phyloP scores from a whole-genome alignment of 2,888 invertebrate species.

The Acanthosoma haemorrhoidale region DNA sequence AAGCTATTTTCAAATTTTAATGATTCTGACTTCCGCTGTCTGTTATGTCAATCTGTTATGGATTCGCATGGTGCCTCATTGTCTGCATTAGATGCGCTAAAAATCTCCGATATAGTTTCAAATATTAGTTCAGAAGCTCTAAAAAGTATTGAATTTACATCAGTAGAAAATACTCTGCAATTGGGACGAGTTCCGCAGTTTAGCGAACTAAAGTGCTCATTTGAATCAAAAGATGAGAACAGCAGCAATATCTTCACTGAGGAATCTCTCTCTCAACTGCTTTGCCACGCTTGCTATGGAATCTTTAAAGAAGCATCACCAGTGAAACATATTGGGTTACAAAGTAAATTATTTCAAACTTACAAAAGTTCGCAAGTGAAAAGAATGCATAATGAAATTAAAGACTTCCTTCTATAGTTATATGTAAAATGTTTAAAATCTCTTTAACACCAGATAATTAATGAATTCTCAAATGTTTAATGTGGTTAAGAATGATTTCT shows the following conservation, averaged over 20 bases:
- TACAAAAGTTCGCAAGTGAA: background rate
- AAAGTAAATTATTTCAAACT: background rate
- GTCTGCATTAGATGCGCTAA: background rate
- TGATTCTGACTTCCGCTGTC: conserved; percentile 41
- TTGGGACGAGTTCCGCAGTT: no score
- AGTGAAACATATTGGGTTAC: background rate
- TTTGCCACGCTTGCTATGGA: background rate
- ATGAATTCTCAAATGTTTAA: no score
- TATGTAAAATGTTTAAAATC: no score
- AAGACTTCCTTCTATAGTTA: conserved; percentile 6
- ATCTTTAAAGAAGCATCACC: background rate
- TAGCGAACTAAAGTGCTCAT: no score
- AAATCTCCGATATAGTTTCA: background rate
- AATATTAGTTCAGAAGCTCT: background rate
- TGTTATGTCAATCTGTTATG: conserved; percentile 48
- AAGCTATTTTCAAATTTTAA: conserved; percentile 52
- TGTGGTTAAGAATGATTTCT: no score
- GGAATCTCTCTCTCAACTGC: background rate
- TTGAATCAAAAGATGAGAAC: background rate
- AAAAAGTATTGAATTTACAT: background rate
- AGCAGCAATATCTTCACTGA: background rate
- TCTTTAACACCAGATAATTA: no score
- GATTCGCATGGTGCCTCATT: background rate
- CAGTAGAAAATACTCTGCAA: background rate
- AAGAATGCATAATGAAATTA: background rate